phyloP scores from a whole-genome alignment of 2,113 vertebrate genomes.

The Tetraodon nigroviridis region DNA sequence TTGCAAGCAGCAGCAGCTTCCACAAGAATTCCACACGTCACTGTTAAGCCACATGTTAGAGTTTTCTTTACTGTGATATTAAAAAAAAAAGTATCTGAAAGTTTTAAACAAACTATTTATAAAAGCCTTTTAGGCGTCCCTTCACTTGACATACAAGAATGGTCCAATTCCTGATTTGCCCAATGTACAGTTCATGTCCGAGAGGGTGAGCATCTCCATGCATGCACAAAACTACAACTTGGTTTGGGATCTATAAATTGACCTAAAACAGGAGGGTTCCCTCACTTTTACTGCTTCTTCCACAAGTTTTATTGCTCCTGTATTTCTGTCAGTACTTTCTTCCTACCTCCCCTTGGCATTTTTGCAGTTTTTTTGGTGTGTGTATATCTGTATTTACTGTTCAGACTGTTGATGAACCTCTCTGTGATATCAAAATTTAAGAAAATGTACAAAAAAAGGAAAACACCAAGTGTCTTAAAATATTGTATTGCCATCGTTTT shows the following conservation, averaged over 20 bases:
- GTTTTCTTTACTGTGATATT: too few relatives aligned
- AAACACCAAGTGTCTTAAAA: conserved; percentile 91
- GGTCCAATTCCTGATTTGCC: neutral
- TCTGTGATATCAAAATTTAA: conserved; percentile 79
- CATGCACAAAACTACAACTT: neutral
- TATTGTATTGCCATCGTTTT: conserved; percentile 86
- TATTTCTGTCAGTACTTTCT: conserved; percentile 48
- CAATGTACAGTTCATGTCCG: neutral
- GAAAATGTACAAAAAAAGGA: conserved; percentile 65
- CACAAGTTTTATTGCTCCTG: conserved; percentile 24
- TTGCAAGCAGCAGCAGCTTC: neutral
- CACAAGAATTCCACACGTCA: too few relatives aligned
- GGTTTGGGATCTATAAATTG: conserved; percentile 53
- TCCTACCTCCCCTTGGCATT: conserved; percentile 61
- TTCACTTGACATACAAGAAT: too few relatives aligned
- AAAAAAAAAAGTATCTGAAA: too few relatives aligned
- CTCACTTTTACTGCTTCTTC: conserved; percentile 33
- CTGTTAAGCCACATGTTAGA: too few relatives aligned
- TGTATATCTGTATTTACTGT: conserved; percentile 78
- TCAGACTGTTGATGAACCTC: conserved; percentile 80
- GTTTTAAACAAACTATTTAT: too few relatives aligned
- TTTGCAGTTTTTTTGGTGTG: conserved; percentile 59
- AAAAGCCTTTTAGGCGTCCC: too few relatives aligned
- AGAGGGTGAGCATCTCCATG: neutral
- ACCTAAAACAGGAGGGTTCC: too few relatives aligned